Evolutionary conservation across 2,113 vertebrate genomes (phyloP).

Genomic region (Podarcis cretensis): DNA sequence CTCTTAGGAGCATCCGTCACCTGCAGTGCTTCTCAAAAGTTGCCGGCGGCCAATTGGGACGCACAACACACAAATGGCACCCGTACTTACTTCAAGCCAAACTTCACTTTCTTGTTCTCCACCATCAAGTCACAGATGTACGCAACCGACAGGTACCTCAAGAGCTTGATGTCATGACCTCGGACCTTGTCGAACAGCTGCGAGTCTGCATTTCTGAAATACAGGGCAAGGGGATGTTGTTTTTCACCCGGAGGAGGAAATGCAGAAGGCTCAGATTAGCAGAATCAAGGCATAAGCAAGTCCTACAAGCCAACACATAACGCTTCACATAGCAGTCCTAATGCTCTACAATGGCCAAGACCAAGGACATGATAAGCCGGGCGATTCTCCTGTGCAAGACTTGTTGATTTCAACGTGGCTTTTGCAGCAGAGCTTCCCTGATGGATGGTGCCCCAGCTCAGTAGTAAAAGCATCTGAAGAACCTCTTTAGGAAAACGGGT

Average conservation of each 20-base stretch:
- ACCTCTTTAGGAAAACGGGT: background rate
- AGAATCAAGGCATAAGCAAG: background rate
- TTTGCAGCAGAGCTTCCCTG: background rate
- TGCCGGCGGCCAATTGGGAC: background rate
- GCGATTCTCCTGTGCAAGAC: background rate
- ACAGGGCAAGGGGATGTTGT: background rate
- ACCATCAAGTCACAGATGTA: conserved; percentile 99
- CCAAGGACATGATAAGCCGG: no score
- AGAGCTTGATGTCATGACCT: conserved; percentile 95
- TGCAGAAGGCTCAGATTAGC: background rate
- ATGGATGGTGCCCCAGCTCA: background rate
- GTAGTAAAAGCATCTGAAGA: background rate
- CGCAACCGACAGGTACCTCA: conserved; percentile 92
- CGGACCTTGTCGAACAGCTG: conserved; percentile 98
- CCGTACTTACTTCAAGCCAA: conserved; percentile 94
- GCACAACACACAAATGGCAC: background rate
- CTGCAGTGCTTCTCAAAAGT: background rate
- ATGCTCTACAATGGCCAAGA: background rate
- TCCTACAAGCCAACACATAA: background rate
- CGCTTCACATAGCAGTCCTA: background rate
- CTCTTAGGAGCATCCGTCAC: background rate
- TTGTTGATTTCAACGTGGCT: background rate
- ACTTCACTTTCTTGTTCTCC: conserved; percentile 99
- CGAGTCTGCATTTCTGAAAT: conserved; percentile 90
- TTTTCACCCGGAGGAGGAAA: background rate